Base-by-base conservation (phyloP, 2,888 invertebrate species). In the Zaprionus bogoriensis region DNA sequence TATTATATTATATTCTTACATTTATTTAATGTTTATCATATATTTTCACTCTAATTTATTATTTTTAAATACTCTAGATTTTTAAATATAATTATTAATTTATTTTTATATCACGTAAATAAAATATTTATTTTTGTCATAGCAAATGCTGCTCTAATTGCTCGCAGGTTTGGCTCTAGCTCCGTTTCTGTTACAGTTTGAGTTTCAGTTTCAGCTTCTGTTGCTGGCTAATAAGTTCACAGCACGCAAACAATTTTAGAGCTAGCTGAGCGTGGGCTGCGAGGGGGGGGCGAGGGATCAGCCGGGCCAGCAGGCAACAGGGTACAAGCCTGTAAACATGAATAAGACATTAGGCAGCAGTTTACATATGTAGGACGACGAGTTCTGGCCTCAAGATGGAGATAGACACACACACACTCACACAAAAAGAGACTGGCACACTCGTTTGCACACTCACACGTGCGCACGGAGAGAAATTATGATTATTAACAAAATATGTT, bases 401-500 rank as follows among this genome's bases (percentile, higher is more conserved):
- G 17, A 38, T 32, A 53, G 53, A 42, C 32, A 44, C 44, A 53
- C 28, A 51, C 19, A 54, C 38, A 48, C 6, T 32, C 27, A 50
- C 17, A 48, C 38, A 47, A 3, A 9, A 3, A 14, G 17, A 36
- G 9, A 39, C 19, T 9, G 17, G n/a, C 22, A 41, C 39, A 22
- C 22, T 20, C n/a, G 20, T 41, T 41, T 20, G 41, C 19, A 44
- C 27, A 48, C 28, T 39, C 32, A 36, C 30, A 14, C 22, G 17
- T 42, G 45, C 12, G 36, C 20, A 32, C n/a, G 53, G 27, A 25
- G 10, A 55, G 41, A 85, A 87, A 79, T 82, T 84, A 82, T 82
- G 77, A 76, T 82, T 82, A 82, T 82, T 85, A 87, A 67, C 52
- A 67, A 87, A 82, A 82, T 82, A 82, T 82, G 82, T 82, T 87